These are phyloP conservation scores for Uria aalge DNA, from an alignment of 2,113 vertebrate genomes.

Conservation along the genomic window DNA sequence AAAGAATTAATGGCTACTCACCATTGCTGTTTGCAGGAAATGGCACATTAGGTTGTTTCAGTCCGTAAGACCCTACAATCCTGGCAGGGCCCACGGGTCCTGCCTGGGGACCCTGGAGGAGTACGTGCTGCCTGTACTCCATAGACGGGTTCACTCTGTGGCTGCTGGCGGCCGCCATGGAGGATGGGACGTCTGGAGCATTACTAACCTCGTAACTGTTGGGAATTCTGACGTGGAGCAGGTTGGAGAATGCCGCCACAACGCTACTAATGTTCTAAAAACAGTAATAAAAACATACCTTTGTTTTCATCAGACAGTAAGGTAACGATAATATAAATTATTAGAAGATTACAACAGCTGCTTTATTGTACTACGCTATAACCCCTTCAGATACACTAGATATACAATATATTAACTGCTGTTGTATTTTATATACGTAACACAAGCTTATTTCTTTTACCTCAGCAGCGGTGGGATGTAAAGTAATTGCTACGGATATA, in stretches of 20 bases:
- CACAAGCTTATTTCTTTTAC: conserved; percentile 68
- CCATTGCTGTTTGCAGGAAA: conserved; percentile 83
- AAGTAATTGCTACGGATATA: conserved; percentile 93
- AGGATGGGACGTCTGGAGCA: conserved; percentile 75
- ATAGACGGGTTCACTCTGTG: conserved; percentile 74
- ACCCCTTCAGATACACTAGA: not conserved
- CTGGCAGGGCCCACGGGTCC: conserved; percentile 67
- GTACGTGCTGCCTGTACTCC: conserved; percentile 76
- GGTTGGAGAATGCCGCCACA: conserved; percentile 87
- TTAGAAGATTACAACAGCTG: not conserved
- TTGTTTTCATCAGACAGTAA: not conserved
- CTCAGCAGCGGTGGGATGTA: conserved; percentile 90
- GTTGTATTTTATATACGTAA: not conserved
- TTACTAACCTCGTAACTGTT: conserved; percentile 87
- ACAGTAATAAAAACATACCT: not conserved
- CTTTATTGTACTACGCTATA: not conserved
- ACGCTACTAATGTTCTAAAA: conserved; percentile 86
- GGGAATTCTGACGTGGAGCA: conserved; percentile 86
- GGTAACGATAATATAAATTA: not conserved
- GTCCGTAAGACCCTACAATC: conserved; percentile 72
- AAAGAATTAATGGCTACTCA: conserved; percentile 64
- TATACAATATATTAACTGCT: not conserved
- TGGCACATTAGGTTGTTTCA: conserved; percentile 77
- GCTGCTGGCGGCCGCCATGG: conserved; percentile 75
- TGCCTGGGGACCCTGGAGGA: conserved; percentile 75